Evolutionary conservation across 2,797 vertebrate species (phyloP).

Genomic region (Propithecus deckenii): DNA sequence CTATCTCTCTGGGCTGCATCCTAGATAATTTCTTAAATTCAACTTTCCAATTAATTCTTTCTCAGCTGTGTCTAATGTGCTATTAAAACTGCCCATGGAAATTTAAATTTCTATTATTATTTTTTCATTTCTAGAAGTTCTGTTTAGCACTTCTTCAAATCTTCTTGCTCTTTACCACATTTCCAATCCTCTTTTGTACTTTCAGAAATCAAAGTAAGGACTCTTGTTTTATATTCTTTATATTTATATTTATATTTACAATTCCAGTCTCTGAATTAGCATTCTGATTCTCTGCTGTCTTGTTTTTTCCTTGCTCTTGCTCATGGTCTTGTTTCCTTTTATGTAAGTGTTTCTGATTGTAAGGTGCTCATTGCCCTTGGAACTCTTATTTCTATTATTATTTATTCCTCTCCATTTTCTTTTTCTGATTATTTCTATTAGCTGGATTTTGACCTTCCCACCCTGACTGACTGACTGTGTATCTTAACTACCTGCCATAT

Average conservation of each 20-base stretch:
- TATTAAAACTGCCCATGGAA: neutral
- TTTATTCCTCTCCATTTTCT: neutral
- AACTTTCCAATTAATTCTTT: neutral
- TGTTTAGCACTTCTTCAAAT: neutral
- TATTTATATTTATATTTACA: no score
- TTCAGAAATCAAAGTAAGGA: neutral
- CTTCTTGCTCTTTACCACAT: neutral
- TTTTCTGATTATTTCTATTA: neutral
- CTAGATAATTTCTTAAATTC: neutral
- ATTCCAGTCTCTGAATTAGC: neutral
- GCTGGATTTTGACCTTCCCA: neutral
- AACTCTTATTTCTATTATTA: neutral
- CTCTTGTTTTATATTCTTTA: neutral
- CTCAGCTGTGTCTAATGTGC: neutral
- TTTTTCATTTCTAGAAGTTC: conserved; percentile 7
- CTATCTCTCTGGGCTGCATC: neutral
- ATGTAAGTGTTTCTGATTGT: neutral
- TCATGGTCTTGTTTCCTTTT: neutral
- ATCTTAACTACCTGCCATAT: neutral
- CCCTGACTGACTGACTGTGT: neutral
- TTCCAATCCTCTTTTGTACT: neutral
- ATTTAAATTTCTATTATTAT: conserved; percentile 1
- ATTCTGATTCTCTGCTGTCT: neutral
- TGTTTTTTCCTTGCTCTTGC: neutral
- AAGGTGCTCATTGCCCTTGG: neutral